Evolutionary conservation across 1,140 invertebrate species (phyloP).

Genomic region (Bombus soroeensis): DNA sequence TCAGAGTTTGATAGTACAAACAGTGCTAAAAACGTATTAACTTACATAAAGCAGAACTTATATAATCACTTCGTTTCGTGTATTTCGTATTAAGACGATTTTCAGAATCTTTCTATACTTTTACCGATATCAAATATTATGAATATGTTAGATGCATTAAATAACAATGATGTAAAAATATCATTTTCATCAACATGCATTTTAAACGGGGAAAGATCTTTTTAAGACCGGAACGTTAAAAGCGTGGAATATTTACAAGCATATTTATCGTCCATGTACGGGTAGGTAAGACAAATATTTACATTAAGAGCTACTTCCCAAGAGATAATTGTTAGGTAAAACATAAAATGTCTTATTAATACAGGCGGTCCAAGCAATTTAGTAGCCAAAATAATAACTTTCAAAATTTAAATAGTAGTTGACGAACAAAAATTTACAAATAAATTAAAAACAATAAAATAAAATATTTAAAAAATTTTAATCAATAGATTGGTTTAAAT

Average conservation of each 20-base stretch:
- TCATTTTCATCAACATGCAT: too few relatives aligned
- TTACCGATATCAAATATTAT: not conserved
- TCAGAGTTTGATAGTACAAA: not conserved
- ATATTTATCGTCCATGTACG: conserved; percentile 9
- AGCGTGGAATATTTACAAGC: conserved; percentile 7
- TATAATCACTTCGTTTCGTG: not conserved
- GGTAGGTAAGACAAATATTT: conserved; percentile 40
- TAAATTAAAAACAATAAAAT: not conserved
- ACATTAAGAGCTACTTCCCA: conserved; percentile 32
- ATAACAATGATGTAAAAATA: not conserved
- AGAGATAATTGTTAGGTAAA: conserved; percentile 3
- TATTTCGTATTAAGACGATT: not conserved
- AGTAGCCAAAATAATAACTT: conserved; percentile 2
- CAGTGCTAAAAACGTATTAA: not conserved
- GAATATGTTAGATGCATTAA: not conserved
- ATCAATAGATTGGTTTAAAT: too few relatives aligned
- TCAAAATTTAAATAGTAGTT: not conserved
- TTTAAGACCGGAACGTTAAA: not conserved
- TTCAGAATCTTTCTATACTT: not conserved
- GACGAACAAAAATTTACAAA: conserved; percentile 1
- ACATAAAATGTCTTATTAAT: conserved; percentile 17
- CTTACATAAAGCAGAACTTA: not conserved
- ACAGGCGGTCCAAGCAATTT: not conserved
- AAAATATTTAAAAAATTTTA: too few relatives aligned
- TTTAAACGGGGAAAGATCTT: not conserved